Conservation (phyloP, 2,113 vertebrate species). For the Geococcyx californianus region DNA sequence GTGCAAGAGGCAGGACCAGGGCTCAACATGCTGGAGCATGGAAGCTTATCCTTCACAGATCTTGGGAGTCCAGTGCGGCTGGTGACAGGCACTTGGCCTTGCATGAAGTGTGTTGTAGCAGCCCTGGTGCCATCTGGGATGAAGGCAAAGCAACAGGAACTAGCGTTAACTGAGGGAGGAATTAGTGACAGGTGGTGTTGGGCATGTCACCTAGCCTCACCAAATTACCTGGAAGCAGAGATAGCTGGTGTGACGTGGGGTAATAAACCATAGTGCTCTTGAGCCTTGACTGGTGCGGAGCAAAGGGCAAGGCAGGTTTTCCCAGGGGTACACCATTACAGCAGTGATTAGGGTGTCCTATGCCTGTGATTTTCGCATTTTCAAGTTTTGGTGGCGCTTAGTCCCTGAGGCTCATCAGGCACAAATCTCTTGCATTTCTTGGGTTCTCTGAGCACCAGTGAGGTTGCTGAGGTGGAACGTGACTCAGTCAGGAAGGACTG, state of each 20-base stretch:
- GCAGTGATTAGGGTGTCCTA: not conserved
- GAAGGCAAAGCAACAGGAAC: not conserved
- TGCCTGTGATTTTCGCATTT: not conserved
- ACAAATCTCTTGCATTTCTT: not conserved
- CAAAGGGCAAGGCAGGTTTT: not conserved
- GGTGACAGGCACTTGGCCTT: not conserved
- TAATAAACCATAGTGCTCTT: not conserved
- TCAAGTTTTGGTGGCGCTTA: not conserved
- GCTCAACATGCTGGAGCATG: rapidly evolving
- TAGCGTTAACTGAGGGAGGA: not conserved
- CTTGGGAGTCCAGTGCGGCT: not conserved
- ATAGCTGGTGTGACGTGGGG: not conserved
- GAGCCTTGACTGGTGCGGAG: not conserved
- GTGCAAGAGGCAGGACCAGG: not conserved
- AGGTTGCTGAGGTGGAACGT: not conserved
- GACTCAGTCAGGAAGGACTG: not conserved
- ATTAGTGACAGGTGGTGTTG: not conserved
- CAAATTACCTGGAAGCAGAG: not conserved
- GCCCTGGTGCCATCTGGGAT: not conserved
- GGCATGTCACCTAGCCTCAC: not conserved
- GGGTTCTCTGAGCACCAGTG: rapidly evolving
- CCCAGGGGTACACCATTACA: not conserved
- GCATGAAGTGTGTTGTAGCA: not conserved
- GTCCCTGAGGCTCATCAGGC: not conserved
- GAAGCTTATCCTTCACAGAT: not conserved